A percentile compares a stretch with the other conserved stretches of the same genome.
Evolutionary conservation across 1,140 invertebrate genomes (phyloP).

Genomic region (Drosophila santomea): DNA sequence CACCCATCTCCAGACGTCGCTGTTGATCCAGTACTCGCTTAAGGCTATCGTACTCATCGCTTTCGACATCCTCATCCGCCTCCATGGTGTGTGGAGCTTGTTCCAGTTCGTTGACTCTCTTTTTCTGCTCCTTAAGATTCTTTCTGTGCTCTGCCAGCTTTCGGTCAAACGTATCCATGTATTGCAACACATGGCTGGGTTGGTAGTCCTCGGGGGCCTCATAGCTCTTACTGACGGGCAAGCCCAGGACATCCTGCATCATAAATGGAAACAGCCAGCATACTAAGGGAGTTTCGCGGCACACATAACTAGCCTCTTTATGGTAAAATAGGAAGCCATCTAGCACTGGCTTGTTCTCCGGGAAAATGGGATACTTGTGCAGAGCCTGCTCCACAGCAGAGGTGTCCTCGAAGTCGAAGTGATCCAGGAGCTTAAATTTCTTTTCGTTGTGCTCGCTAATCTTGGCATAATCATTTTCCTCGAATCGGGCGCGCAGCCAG

Average conservation of each 20-base stretch:
- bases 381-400: constrained; percentile 43
- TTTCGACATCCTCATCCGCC: constrained; percentile 16
- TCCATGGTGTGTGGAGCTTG: constrained; percentile 18
- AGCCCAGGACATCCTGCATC: constrained; percentile 90
- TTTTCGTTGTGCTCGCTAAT: constrained; percentile 53
- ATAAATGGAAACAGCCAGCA: constrained; percentile 95
- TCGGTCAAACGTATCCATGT: constrained; percentile 86
- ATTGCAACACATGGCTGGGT: constrained; percentile 84
- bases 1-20: constrained; percentile 67
- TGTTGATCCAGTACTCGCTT: constrained; percentile 56
- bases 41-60: constrained; percentile 50
- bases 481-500: constrained; percentile 76
- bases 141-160: constrained; percentile 34
- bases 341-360: constrained; percentile 84
- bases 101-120: not conserved
- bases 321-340: constrained; percentile 95
- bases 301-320: constrained; percentile 90
- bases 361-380: constrained; percentile 66
- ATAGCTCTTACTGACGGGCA: constrained; percentile 85
- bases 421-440: constrained; percentile 49
- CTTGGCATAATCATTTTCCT: constrained; percentile 32
- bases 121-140: constrained; percentile 2
- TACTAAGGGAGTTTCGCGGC: constrained; percentile 92
- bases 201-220: constrained; percentile 85
- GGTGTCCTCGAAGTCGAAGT: constrained; percentile 65